Conservation (phyloP, 1,140 invertebrate genomes). For the Penaeus chinensis region DNA sequence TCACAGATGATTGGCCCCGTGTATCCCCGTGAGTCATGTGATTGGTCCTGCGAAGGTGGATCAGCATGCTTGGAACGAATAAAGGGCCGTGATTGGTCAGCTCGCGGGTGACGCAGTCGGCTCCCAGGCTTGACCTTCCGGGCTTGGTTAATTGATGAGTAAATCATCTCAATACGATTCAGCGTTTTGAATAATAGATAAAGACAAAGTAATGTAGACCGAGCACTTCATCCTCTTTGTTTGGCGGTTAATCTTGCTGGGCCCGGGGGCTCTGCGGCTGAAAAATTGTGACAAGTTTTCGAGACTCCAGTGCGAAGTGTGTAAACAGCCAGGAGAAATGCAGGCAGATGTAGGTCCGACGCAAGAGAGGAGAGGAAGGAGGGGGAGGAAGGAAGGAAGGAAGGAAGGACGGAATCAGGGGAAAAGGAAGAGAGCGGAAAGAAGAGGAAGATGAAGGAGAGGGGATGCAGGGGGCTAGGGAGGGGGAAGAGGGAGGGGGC, state of each 20-base stretch:
- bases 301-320: slow-evolving; percentile 24
- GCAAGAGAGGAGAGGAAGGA: neutral
- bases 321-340: neutral
- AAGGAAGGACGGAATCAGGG: neutral
- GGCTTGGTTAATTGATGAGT: slow-evolving; percentile 54
- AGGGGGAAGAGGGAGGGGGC: too few species aligned
- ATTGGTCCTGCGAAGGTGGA: slow-evolving; percentile 43
- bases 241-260: slow-evolving; percentile 49
- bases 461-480: too few species aligned
- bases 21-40: slow-evolving; percentile 51
- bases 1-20: slow-evolving; percentile 54
- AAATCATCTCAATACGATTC: slow-evolving; percentile 57
- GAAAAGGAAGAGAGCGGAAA: neutral
- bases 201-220: slow-evolving; percentile 53
- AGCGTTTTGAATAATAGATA: slow-evolving; percentile 52
- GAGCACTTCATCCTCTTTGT: slow-evolving; percentile 50
- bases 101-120: slow-evolving; percentile 27
- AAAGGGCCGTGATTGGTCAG: slow-evolving; percentile 39
- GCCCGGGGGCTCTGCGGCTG: slow-evolving; percentile 21
- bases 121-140: slow-evolving; percentile 42
- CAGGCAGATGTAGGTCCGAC: too few species aligned
- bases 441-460: too few species aligned
- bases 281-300: slow-evolving; percentile 47
- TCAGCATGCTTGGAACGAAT: slow-evolving; percentile 55
- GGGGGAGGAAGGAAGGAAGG: neutral